phyloP scores from a whole-genome alignment of 1,140 invertebrate species.

The Watersipora subatra region DNA sequence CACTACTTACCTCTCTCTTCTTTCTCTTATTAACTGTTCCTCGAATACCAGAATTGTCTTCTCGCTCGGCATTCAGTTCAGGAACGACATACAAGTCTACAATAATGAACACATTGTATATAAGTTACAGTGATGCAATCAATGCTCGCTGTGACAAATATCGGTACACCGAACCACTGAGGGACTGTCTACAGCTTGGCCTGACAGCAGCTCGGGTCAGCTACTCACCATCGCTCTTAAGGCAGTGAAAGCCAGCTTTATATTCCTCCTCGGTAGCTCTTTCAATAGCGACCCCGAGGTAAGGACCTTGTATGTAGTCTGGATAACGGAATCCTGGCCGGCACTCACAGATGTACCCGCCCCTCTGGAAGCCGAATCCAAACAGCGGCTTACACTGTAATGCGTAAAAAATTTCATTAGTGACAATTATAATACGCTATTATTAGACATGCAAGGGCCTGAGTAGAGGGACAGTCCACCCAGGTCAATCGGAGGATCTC shows the following conservation, averaged over 20 bases:
- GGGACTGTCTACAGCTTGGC: too few relatives aligned
- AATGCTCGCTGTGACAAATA: too few relatives aligned
- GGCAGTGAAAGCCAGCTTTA: constrained; percentile 78
- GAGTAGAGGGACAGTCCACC: too few relatives aligned
- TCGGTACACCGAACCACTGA: too few relatives aligned
- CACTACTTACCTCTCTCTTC: background rate
- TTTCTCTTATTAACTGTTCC: background rate
- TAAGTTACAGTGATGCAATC: background rate
- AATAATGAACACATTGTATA: background rate
- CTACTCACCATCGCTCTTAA: constrained; percentile 75
- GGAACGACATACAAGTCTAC: constrained; percentile 4
- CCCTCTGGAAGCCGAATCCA: constrained; percentile 85
- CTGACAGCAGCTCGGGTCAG: too few relatives aligned
- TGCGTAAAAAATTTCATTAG: constrained; percentile 7
- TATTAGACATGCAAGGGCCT: too few relatives aligned
- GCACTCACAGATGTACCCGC: constrained; percentile 82
- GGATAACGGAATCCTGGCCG: constrained; percentile 76
- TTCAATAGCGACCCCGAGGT: constrained; percentile 82
- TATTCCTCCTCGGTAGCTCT: constrained; percentile 79
- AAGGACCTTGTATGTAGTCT: constrained; percentile 69
- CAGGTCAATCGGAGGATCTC: too few relatives aligned
- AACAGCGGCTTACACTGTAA: constrained; percentile 76
- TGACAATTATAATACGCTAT: background rate
- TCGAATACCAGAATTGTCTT: background rate
- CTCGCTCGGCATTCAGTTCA: background rate